Evolutionary conservation across 2,888 invertebrate species (phyloP).

Genomic region (Diarsia rubi): DNA sequence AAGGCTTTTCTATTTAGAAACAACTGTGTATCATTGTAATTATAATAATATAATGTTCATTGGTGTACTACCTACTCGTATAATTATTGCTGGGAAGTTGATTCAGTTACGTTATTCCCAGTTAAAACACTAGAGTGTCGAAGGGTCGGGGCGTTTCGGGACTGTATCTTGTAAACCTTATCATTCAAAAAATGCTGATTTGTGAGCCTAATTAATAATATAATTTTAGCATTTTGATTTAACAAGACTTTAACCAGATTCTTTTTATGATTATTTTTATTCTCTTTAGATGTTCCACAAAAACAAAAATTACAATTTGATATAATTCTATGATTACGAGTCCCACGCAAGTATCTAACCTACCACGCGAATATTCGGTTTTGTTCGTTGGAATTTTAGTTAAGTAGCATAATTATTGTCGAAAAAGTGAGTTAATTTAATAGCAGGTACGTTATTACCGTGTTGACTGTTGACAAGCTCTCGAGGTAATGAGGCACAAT

Average conservation of each 20-base stretch:
- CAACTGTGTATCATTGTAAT: background rate
- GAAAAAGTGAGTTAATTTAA: slow-evolving; percentile 29
- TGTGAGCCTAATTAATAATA: too few species aligned
- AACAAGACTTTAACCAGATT: too few species aligned
- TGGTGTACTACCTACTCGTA: too few species aligned
- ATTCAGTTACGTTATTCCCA: too few species aligned
- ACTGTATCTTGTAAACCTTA: too few species aligned
- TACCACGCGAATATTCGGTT: background rate
- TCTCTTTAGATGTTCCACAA: background rate
- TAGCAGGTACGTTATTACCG: background rate
- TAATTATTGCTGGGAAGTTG: too few species aligned
- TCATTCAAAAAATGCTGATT: too few species aligned
- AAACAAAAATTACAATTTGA: background rate
- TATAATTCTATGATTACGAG: background rate
- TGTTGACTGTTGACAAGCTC: slow-evolving; percentile 44
- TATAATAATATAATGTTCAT: background rate
- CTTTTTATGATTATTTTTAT: too few species aligned
- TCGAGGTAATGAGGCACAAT: slow-evolving; percentile 33
- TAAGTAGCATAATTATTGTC: slow-evolving; percentile 16
- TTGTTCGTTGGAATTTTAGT: background rate
- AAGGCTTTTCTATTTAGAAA: background rate
- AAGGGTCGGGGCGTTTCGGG: too few species aligned
- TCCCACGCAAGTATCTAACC: background rate
- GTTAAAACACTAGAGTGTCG: too few species aligned
- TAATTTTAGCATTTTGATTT: too few species aligned